Evolutionary conservation across 2,113 vertebrate species (phyloP).

Genomic region (Cyanoliseus patagonus): DNA sequence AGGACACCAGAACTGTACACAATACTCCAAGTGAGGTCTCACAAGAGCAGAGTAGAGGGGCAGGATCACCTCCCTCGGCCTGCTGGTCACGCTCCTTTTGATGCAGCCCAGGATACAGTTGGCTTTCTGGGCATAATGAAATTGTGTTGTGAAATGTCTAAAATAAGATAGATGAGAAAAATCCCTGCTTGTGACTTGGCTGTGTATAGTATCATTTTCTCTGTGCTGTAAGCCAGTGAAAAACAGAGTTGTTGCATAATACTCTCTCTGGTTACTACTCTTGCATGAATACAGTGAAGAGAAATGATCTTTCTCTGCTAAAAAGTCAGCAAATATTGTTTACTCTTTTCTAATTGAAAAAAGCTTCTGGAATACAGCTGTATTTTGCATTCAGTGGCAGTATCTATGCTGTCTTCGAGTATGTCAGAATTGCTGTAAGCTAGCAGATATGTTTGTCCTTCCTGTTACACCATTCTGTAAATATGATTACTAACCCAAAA

Average conservation of each 20-base stretch:
- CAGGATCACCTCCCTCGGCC: too few relatives aligned
- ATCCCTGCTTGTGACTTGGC: not conserved
- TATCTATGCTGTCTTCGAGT: not conserved
- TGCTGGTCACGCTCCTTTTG: too few relatives aligned
- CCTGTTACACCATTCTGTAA: conserved; percentile 13
- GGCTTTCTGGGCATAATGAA: not conserved
- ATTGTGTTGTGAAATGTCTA: not conserved
- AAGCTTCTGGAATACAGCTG: not conserved
- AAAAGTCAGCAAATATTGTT: not conserved
- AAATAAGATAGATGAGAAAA: not conserved
- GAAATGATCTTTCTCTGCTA: not conserved
- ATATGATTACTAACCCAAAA: not conserved
- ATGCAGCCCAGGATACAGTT: too few relatives aligned
- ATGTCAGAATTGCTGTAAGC: not conserved
- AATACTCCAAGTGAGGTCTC: too few relatives aligned
- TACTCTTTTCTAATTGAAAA: not conserved
- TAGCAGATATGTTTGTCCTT: not conserved
- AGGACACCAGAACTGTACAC: too few relatives aligned
- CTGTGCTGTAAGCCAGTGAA: not conserved
- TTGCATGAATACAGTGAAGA: not conserved
- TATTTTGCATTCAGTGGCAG: not conserved
- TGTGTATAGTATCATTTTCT: not conserved
- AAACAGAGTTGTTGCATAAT: not conserved
- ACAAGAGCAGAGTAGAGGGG: too few relatives aligned
- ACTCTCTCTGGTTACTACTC: not conserved